phyloP scores from a whole-genome alignment of 2,888 invertebrate genomes.

The Frankliniella intonsa region DNA sequence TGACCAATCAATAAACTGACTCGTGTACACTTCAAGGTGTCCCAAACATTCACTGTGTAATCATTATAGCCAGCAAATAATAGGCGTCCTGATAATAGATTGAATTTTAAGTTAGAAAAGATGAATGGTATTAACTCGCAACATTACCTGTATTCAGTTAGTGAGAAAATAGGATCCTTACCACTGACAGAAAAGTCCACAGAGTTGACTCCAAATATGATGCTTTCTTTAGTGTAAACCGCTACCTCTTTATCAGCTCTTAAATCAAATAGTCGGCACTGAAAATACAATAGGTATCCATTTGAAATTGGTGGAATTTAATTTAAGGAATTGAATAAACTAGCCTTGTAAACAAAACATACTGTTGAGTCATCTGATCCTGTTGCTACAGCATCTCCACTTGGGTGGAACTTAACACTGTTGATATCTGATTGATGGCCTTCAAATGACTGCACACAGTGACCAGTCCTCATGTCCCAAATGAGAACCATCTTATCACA shows the following conservation, averaged over 20 bases:
- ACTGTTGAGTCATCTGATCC: slow-evolving; percentile 97
- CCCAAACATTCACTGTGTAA: slow-evolving; percentile 98
- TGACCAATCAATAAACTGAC: slow-evolving; percentile 90
- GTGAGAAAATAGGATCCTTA: slow-evolving; percentile 43
- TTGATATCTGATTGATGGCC: slow-evolving; percentile 98
- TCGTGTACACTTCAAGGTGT: slow-evolving; percentile 88
- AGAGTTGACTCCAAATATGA: slow-evolving; percentile 95
- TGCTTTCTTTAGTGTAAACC: slow-evolving; percentile 91
- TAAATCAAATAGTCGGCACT: slow-evolving; percentile 94
- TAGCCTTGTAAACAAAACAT: slow-evolving; percentile 42
- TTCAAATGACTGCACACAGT: slow-evolving; percentile 97
- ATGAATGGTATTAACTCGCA: neutral
- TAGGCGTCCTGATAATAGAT: slow-evolving; percentile 63
- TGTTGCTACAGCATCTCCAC: slow-evolving; percentile 96
- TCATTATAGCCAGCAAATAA: slow-evolving; percentile 98
- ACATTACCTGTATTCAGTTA: neutral
- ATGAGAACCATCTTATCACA: slow-evolving; percentile 96
- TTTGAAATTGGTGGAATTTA: slow-evolving; percentile 4
- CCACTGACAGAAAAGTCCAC: slow-evolving; percentile 97
- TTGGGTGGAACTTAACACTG: slow-evolving; percentile 96
- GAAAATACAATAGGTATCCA: slow-evolving; percentile 40
- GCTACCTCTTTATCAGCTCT: slow-evolving; percentile 97
- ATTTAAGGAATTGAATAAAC: slow-evolving; percentile 32
- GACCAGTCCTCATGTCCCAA: slow-evolving; percentile 98
- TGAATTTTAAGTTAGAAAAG: slow-evolving; percentile 15